Evolutionary conservation across 1,140 invertebrate species (phyloP).

Genomic region (Stegodyphus dumicola): DNA sequence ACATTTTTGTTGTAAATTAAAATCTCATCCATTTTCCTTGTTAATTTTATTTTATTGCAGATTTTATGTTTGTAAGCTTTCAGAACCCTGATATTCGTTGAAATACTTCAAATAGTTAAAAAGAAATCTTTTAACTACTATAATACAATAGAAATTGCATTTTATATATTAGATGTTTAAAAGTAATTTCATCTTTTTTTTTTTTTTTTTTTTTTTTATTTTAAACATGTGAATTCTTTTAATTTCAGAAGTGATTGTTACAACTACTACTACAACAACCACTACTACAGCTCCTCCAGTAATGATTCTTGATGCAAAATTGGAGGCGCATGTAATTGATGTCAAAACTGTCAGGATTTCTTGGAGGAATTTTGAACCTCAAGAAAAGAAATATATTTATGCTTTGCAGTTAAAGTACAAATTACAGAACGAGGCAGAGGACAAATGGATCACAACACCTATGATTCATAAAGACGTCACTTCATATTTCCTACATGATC

Average conservation of each 20-base stretch:
- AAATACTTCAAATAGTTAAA: too few relatives aligned
- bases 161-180: not conserved
- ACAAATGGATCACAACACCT: conserved; percentile 73
- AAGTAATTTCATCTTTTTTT: conserved; percentile 6
- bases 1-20: too few relatives aligned
- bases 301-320: conserved; percentile 78
- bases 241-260: conserved; percentile 12
- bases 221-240: not conserved
- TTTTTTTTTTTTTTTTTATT: conserved; percentile 29
- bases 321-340: conserved; percentile 80
- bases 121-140: too few relatives aligned
- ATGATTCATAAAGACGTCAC: conserved; percentile 81
- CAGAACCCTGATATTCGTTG: too few relatives aligned
- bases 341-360: conserved; percentile 80
- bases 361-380: conserved; percentile 84
- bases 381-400: conserved; percentile 81
- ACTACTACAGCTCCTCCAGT: conserved; percentile 75
- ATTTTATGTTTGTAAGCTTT: too few relatives aligned
- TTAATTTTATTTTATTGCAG: too few relatives aligned
- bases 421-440: conserved; percentile 71
- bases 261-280: conserved; percentile 69
- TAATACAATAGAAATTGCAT: too few relatives aligned
- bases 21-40: too few relatives aligned
- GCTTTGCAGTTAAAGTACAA: conserved; percentile 80
- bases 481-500: conserved; percentile 77